These are phyloP conservation scores for Lypha dubia DNA, from an alignment of 2,888 invertebrate species.

Conservation along the genomic window DNA sequence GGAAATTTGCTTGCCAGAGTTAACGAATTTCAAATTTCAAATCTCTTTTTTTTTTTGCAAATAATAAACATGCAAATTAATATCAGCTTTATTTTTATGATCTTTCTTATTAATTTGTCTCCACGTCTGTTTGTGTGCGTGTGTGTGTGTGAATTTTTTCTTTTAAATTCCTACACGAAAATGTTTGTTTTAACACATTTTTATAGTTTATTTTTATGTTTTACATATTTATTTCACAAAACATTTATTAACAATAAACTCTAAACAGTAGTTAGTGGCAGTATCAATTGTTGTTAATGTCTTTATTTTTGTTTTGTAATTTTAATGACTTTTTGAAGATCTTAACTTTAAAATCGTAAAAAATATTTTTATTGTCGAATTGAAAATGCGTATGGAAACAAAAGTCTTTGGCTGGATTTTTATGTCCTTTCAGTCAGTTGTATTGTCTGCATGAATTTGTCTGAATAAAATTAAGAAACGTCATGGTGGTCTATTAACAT, in stretches of 20 bases:
- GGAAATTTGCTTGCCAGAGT: background rate
- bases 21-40: constrained; percentile 1
- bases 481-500: constrained; percentile 37
- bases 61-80: background rate
- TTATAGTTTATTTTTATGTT: constrained; percentile 48
- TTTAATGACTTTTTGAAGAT: constrained; percentile 52
- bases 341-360: constrained; percentile 55
- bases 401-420: constrained; percentile 33
- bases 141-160: background rate
- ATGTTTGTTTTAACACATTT: constrained; percentile 58
- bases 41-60: background rate
- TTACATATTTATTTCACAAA: constrained; percentile 60
- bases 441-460: background rate
- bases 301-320: constrained; percentile 21
- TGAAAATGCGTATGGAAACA: constrained; percentile 22
- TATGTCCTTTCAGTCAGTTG: constrained; percentile 21
- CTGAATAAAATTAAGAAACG: constrained; percentile 28
- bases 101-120: constrained; percentile 2
- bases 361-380: constrained; percentile 50
- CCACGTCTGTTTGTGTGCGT: background rate
- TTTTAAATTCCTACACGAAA: background rate
- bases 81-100: constrained; percentile 14
- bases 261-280: constrained; percentile 13
- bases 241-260: constrained; percentile 58
- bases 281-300: constrained; percentile 49